A percentile compares a stretch with the other conserved stretches of the same genome.
These are phyloP conservation scores for Pachyuromys duprasi DNA, from an alignment of 2,797 vertebrate species.

Conservation along the genomic window DNA sequence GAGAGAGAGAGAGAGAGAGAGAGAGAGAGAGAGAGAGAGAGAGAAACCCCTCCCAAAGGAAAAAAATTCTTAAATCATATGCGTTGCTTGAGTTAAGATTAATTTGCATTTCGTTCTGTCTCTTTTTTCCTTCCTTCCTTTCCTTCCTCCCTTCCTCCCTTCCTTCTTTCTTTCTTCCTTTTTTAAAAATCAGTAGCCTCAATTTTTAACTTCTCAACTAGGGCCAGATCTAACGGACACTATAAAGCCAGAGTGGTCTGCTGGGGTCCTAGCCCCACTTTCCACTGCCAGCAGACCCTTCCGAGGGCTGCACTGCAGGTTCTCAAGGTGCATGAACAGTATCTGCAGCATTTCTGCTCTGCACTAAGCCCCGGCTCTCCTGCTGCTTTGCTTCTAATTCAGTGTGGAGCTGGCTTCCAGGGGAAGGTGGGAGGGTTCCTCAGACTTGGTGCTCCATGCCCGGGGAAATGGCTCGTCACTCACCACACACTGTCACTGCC, in stretches of 20 bases:
- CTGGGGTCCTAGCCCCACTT: not conserved
- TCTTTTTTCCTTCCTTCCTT: too few relatives aligned
- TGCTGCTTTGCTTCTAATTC: not conserved
- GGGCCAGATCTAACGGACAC: not conserved
- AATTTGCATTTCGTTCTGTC: not conserved
- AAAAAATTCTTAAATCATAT: not conserved
- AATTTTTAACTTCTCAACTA: not conserved
- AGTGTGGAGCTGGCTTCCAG: not conserved
- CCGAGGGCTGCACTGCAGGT: fast-evolving
- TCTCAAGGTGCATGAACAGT: not conserved
- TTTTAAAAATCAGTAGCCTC: conserved; percentile 26
- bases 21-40: too few relatives aligned
- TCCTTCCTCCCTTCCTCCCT: too few relatives aligned
- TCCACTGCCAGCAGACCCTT: not conserved
- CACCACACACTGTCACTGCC: conserved; percentile 88
- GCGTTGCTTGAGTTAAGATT: conserved; percentile 1
- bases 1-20: not conserved
- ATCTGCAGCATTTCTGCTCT: not conserved
- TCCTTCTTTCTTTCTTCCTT: not conserved
- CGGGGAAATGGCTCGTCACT: not conserved
- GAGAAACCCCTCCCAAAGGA: not conserved
- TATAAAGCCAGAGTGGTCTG: not conserved
- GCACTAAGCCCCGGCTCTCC: not conserved
- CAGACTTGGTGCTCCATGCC: not conserved
- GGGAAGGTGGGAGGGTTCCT: not conserved